Percentiles rank a stretch among this genome's conserved stretches.
These are phyloP conservation scores for Caenorhabditis doughertyi DNA, from an alignment of 2,888 invertebrate genomes.

Conservation along the genomic window DNA sequence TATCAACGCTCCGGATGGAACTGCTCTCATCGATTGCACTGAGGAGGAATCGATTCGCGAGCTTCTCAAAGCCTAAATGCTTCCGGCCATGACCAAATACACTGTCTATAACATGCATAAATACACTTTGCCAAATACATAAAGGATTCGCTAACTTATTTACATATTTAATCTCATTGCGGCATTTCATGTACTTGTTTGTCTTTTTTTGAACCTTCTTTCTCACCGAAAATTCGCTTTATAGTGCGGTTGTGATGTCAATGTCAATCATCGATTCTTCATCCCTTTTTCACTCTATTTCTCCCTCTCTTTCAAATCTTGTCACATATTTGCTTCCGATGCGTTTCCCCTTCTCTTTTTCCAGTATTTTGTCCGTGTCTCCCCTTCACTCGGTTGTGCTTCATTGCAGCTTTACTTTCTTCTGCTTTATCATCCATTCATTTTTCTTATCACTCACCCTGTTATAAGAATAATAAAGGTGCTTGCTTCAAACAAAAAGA, in stretches of 20 bases:
- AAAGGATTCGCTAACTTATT: slow-evolving; percentile 29
- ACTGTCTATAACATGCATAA: neutral
- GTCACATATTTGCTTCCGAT: slow-evolving; percentile 55
- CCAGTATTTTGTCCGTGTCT: neutral
- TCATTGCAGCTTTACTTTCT: slow-evolving; percentile 48
- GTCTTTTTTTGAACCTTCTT: slow-evolving; percentile 4
- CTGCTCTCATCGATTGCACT: slow-evolving; percentile 68
- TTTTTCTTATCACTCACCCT: slow-evolving; percentile 47
- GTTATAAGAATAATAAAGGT: slow-evolving; percentile 47
- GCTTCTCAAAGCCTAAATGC: slow-evolving; percentile 47
- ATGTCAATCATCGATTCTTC: slow-evolving; percentile 36
- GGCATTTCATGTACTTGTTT: slow-evolving; percentile 41
- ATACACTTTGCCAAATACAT: neutral
- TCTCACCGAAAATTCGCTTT: slow-evolving; percentile 17
- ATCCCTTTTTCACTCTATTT: neutral
- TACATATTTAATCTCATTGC: slow-evolving; percentile 15
- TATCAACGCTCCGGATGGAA: slow-evolving; percentile 68
- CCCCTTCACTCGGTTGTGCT: slow-evolving; percentile 43
- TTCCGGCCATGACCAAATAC: neutral
- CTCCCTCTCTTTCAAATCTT: slow-evolving; percentile 24
- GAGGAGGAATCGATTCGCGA: slow-evolving; percentile 65
- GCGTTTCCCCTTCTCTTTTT: slow-evolving; percentile 17
- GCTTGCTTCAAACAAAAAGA: slow-evolving; percentile 40
- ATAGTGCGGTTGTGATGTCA: slow-evolving; percentile 54
- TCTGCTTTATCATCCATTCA: slow-evolving; percentile 23